phyloP scores from a whole-genome alignment of 2,797 vertebrate species.

The Xerus rutilus region DNA sequence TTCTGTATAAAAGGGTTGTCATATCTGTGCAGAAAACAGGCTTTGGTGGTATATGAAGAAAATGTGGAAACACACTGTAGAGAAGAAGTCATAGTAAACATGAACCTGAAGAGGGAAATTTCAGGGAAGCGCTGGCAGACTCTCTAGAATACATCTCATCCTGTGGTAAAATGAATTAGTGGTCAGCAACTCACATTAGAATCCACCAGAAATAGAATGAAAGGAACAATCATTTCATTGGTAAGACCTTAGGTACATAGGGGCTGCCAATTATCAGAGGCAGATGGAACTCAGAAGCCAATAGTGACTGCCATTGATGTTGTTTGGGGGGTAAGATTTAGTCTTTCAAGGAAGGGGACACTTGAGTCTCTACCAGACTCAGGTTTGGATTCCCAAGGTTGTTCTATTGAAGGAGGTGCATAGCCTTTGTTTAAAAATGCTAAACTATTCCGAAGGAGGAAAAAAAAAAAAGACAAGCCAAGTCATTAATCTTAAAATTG shows the following conservation, averaged over 20 bases:
- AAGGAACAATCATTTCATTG: neutral
- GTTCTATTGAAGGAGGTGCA: constrained; percentile 74
- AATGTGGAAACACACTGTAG: neutral
- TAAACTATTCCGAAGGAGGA: constrained; percentile 83
- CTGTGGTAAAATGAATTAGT: neutral
- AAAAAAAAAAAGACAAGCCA: constrained; percentile 63
- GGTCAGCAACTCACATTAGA: neutral
- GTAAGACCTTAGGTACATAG: neutral
- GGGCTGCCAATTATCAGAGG: neutral
- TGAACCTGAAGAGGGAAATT: neutral
- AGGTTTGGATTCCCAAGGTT: constrained; percentile 84
- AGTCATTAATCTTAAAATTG: constrained; percentile 90
- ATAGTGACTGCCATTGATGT: neutral
- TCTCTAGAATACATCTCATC: neutral
- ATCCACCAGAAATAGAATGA: neutral
- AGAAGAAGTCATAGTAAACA: neutral
- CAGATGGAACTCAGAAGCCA: neutral
- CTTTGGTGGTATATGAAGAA: neutral
- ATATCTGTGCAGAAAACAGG: neutral
- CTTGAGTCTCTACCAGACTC: neutral
- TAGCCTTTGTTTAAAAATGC: constrained; percentile 85
- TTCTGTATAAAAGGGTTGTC: neutral
- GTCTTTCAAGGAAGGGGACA: neutral
- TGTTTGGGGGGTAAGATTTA: neutral
- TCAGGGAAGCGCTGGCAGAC: neutral